These are phyloP conservation scores for Dasypus novemcinctus DNA, from an alignment of 2,113 vertebrate genomes.

Conservation along the genomic window DNA sequence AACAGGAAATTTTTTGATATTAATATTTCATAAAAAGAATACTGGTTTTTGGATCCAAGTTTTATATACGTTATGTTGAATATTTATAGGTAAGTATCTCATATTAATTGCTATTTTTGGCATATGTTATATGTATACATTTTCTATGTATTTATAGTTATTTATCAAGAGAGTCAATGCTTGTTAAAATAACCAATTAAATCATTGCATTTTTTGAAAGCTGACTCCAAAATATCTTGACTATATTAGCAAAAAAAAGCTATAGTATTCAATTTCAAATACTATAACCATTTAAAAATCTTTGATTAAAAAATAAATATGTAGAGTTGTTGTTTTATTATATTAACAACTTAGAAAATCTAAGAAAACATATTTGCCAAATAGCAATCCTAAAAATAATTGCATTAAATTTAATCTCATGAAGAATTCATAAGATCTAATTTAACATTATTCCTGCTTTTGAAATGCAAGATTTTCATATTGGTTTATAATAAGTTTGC, in stretches of 20 bases:
- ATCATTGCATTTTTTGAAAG: neutral
- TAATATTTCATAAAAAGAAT: neutral
- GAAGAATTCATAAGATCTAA: constrained; percentile 52
- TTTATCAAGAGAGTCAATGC: neutral
- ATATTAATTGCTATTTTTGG: neutral
- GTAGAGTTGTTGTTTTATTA: neutral
- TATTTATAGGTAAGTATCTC: neutral
- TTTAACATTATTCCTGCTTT: constrained; percentile 51
- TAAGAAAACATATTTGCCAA: constrained; percentile 18
- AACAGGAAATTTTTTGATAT: neutral
- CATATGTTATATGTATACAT: neutral
- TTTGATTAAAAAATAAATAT: constrained; percentile 27
- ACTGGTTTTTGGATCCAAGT: neutral
- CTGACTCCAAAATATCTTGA: neutral
- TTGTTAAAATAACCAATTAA: neutral
- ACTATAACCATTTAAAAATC: neutral
- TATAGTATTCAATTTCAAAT: neutral
- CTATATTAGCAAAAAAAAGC: neutral
- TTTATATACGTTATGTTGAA: neutral
- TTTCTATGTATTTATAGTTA: neutral
- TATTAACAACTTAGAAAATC: constrained; percentile 11
- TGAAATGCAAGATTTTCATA: constrained; percentile 38
- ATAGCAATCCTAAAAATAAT: constrained; percentile 64
- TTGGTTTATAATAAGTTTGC: constrained; percentile 47
- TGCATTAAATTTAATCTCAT: constrained; percentile 37